Evolutionary conservation across 1,140 invertebrate species (phyloP), one percentile per base, ranked within the genome.

Genomic region (Zaprionus ghesquierei): DNA sequence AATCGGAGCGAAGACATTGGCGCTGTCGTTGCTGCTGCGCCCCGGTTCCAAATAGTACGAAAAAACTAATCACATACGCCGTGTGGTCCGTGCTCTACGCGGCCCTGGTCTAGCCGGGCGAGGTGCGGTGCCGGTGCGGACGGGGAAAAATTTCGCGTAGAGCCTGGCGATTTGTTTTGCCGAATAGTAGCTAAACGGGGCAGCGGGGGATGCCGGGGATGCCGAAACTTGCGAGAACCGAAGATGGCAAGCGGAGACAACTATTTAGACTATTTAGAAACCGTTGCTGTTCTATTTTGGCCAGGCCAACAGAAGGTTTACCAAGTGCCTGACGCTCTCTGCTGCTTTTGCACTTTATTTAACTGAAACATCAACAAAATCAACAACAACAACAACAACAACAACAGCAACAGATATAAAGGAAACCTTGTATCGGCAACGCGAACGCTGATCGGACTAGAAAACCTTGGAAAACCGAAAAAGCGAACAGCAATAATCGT

Each of bases 271-370:
- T 82, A 72, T 89, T 89, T 87, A 87, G 84, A 87, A 89, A 89
- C 84, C 79, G 84, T 87, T 89, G 84, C 79, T 89, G 84, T 87
- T 87, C 84, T 87, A 87, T 87, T 87, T 89, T 89, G 73, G 84
- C 79, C 84, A 87, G 84, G 84, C 84, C 79, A 87, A 87, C 84
- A 87, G 84, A 87, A 87, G 69, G 55, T 2, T 46, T 72, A 72
- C 63, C 69, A 68, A 60, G 29, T 69, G 56, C 56, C 53, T 33
- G 29, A 2, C n/a, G 68, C 22, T 10, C 22, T 12, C 12, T 62
- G 61, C 49, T 22, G 33, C 44, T 69, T 74, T 62, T 44, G 50
- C 49, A 46, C 23, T 55, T 73, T 68, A 20, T 68, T 38, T 60
- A 46, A 20, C 18, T 22, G n/a, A 41, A n/a, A 20, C 41, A 46